Evolutionary conservation across 2,113 vertebrate genomes (phyloP).

Genomic region (human): DNA sequence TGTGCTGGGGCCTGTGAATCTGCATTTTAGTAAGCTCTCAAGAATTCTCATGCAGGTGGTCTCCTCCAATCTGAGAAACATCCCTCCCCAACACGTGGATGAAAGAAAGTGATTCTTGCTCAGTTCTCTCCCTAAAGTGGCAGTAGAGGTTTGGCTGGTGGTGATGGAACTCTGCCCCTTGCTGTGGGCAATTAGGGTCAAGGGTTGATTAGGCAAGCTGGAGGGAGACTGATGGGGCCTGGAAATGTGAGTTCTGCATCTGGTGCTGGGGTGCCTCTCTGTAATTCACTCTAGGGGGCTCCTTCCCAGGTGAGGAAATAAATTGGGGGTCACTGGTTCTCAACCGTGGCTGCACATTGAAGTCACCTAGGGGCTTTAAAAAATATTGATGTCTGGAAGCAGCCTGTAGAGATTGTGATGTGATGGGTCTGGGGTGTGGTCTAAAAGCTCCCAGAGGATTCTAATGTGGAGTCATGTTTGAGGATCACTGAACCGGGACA

Average conservation of each 20-base stretch:
- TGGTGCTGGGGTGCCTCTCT: neutral
- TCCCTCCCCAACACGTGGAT: rapidly evolving
- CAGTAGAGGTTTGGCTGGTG: neutral
- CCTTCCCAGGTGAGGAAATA: neutral
- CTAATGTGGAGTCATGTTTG: neutral
- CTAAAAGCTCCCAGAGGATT: neutral
- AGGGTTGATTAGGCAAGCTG: neutral
- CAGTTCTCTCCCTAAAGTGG: neutral
- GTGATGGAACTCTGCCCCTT: neutral
- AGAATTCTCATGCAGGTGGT: neutral
- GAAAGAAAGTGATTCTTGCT: neutral
- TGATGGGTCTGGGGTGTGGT: neutral
- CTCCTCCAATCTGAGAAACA: neutral
- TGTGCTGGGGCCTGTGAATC: neutral
- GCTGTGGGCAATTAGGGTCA: no score
- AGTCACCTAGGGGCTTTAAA: neutral
- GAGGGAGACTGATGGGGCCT: neutral
- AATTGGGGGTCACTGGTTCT: neutral
- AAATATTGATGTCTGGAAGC: neutral
- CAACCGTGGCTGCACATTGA: neutral
- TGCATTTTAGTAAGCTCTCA: neutral
- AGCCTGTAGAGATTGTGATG: rapidly evolving
- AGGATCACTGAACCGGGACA: neutral
- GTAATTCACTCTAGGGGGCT: neutral
- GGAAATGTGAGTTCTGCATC: neutral